Base-by-base conservation (phyloP, 1,140 invertebrate species). In the Antheraea mylitta region DNA sequence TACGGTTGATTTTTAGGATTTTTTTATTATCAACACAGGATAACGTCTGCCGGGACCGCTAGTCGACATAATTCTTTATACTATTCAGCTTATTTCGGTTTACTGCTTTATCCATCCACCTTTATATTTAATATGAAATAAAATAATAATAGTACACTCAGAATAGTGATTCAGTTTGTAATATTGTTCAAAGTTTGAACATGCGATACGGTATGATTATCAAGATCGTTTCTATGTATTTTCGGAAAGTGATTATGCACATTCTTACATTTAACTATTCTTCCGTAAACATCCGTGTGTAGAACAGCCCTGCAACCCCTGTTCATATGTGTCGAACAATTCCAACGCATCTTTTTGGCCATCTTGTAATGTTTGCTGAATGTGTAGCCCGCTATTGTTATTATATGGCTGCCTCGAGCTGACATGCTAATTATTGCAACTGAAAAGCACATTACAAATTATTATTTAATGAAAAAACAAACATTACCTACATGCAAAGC, bases 301-400 rank as follows among this genome's bases (percentile, higher is more conserved):
- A 80, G 18, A 7, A 60, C 38, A 1, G 74, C 80, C 22, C 59
- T 69, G 53, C 80, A 82, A 3, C 77, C 77, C n/a, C 69, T 71
- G 22, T 69, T 70, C 18, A 59, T 58, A 62, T 77, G 78, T 2
- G 72, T 82, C 18, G 77, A 74, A 61, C 80, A 82, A 6, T 66
- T 53, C 77, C 76, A 77, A 9, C 73, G 62, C 0, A 53, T 64
- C 38, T 65, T 73, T 19, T 37, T 22, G 22, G 18, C 19, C 16
- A n/a, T 63, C 10, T 16, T 36, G 18, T 38, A 58, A 13, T 71
- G 69, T 13, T 64, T 58, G 30, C 65, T 59, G 19, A 67, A 67
- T 11, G 60, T 53, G 45, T 71, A 42, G 7, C 69, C 69, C 8
- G 10, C 64, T 9, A 66, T 16, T 48, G 18, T 66, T 19, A 70